These are phyloP conservation scores for Busseola fusca DNA, from an alignment of 2,888 invertebrate genomes.

Conservation along the genomic window DNA sequence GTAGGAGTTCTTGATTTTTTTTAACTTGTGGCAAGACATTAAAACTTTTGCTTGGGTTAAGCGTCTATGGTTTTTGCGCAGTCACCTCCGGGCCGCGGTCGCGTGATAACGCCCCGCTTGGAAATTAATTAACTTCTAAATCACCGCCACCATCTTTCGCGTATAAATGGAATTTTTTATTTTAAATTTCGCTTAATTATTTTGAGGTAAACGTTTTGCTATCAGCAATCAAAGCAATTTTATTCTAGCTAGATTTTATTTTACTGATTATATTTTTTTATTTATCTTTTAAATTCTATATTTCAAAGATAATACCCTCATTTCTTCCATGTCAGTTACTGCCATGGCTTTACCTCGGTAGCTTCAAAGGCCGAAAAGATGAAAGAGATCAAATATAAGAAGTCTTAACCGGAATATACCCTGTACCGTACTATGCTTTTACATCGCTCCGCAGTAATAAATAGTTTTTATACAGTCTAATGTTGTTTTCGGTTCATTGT, in stretches of 20 bases:
- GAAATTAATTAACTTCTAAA: constrained; percentile 55
- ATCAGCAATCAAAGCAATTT: background rate
- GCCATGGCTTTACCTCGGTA: background rate
- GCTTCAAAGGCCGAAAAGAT: background rate
- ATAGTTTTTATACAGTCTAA: too few species aligned
- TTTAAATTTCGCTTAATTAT: constrained; percentile 42
- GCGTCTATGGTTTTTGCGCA: constrained; percentile 50
- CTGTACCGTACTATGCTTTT: too few species aligned
- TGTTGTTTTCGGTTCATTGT: too few species aligned
- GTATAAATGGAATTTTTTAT: constrained; percentile 34
- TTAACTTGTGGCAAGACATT: constrained; percentile 58
- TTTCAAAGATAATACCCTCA: background rate
- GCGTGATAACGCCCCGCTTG: constrained; percentile 40
- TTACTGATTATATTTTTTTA: background rate
- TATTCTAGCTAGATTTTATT: background rate
- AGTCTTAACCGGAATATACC: constrained; percentile 3
- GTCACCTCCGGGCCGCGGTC: constrained; percentile 49
- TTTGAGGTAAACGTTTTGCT: constrained; percentile 5
- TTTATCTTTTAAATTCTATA: background rate
- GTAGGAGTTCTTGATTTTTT: constrained; percentile 68
- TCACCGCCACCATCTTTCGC: constrained; percentile 38
- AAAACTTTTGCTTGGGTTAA: constrained; percentile 65
- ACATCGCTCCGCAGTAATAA: too few species aligned
- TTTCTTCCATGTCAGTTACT: background rate
- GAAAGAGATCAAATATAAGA: constrained; percentile 64